These are phyloP conservation scores for Dallia pectoralis DNA, from an alignment of 2,797 vertebrate species.

Conservation along the genomic window DNA sequence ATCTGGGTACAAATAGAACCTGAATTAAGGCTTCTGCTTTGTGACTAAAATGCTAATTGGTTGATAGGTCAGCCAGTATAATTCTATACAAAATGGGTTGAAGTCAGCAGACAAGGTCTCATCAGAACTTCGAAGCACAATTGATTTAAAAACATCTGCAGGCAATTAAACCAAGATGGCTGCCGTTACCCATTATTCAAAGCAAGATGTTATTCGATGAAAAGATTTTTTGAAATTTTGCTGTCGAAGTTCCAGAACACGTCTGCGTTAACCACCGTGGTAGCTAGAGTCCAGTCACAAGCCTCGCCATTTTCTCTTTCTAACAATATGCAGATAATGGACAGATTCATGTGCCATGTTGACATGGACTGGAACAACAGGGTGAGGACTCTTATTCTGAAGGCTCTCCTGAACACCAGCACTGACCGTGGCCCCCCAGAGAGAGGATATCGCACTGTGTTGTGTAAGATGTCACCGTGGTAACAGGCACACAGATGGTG, in stretches of 20 bases:
- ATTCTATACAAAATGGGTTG: slow-evolving; percentile 53
- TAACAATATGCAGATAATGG: slow-evolving; percentile 11
- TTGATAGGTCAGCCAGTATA: slow-evolving; percentile 33
- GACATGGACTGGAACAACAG: slow-evolving; percentile 20
- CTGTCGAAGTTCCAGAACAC: slow-evolving; percentile 43
- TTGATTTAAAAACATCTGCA: slow-evolving; percentile 58
- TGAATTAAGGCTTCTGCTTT: too few relatives aligned
- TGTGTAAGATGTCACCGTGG: slow-evolving; percentile 27
- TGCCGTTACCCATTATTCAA: slow-evolving; percentile 45
- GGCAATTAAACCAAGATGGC: slow-evolving; percentile 40
- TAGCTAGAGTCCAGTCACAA: not conserved
- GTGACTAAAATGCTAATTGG: too few relatives aligned
- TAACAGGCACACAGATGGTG: slow-evolving; percentile 44
- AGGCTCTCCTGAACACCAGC: slow-evolving; percentile 5
- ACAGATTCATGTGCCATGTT: slow-evolving; percentile 25
- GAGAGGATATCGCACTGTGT: slow-evolving; percentile 25
- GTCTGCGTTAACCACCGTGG: slow-evolving; percentile 47
- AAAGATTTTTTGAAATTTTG: slow-evolving; percentile 52
- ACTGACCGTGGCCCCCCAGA: slow-evolving; percentile 23
- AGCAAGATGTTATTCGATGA: slow-evolving; percentile 34
- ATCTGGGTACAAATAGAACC: slow-evolving; percentile 20
- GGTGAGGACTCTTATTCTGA: slow-evolving; percentile 26
- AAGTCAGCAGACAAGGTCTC: slow-evolving; percentile 37
- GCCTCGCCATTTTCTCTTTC: slow-evolving; percentile 23
- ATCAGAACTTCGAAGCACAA: slow-evolving; percentile 47